Base-by-base conservation (phyloP, 2,113 vertebrate species). In the Spea multiplicata region DNA sequence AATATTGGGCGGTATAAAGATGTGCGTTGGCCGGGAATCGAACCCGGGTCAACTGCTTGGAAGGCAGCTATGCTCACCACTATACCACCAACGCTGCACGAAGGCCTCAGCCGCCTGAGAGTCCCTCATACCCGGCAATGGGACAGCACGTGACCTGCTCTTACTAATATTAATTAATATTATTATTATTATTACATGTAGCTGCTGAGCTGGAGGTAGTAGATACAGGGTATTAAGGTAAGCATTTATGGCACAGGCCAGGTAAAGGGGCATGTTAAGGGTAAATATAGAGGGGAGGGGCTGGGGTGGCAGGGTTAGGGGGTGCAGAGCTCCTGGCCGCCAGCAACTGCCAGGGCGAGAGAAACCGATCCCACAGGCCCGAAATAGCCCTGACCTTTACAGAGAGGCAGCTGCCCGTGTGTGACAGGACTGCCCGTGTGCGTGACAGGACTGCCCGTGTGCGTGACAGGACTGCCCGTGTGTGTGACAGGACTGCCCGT, bases 1-100 rank as follows among this genome's bases (percentile, higher is more conserved):
- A 6, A 66, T 10, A 30, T 30, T 30, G 30, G 30, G 30, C 30
- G 30, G 30, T 30, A 67, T 46, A 67, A 45, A 14, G 14, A 14
- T 0, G 3, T 79, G 83, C 85, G 76, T 83, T 86, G 85, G 83
- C 84, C 84, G 82, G 85, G 85, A 85, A 84, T 86, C 83, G 78
- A 86, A 86, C 83, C 79, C 83, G 71, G 88, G 87, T 88, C 88
- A 90, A 88, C 87, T 89, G 88, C 88, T 90, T 90, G 88, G 76
- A 79, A 72, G 76, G 76, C 76, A 79, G 76, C 71, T 79, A 79
- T 79, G 76, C 76, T 80, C 70, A 80, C 70, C 78, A 80, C 78
- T 72, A 80, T 80, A 72, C 77, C 77, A 80, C 71, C 77, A 80
- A 73, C 77, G 70, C 77, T 8, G 12, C 13, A 3, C 55, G 62